Percentiles rank a stretch among this genome's conserved stretches.
phyloP scores from a whole-genome alignment of 2,113 vertebrate species.

The Paradoxurus hermaphroditus region DNA sequence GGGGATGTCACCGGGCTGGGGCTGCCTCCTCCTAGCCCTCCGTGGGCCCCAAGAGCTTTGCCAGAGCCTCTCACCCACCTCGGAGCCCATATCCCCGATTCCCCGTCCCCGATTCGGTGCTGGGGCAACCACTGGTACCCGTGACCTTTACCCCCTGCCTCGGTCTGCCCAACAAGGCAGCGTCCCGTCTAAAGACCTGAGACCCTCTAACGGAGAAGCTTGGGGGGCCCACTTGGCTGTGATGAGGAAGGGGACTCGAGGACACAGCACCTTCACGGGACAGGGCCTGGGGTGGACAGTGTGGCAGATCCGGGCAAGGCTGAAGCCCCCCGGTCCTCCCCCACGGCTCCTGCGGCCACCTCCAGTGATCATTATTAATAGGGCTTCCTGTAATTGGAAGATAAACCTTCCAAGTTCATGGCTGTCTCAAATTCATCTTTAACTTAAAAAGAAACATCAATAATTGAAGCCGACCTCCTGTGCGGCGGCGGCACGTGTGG shows the following conservation, averaged over 20 bases:
- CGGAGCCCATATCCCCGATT: not conserved
- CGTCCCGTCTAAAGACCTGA: not conserved
- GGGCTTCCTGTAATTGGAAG: conserved; percentile 48
- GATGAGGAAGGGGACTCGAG: not conserved
- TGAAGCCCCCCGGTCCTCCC: fast-evolving
- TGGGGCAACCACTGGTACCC: not conserved
- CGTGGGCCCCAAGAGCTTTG: fast-evolving
- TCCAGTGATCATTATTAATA: conserved; percentile 26
- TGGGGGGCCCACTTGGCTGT: not conserved
- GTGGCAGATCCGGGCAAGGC: fast-evolving
- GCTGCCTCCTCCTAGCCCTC: not conserved
- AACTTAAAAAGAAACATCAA: conserved; percentile 58
- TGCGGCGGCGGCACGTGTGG: not conserved
- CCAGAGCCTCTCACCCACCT: not conserved
- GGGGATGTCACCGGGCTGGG: too few species aligned
- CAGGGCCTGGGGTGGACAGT: not conserved
- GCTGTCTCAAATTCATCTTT: conserved; percentile 58
- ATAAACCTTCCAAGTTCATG: conserved; percentile 10
- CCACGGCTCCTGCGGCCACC: fast-evolving
- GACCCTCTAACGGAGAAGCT: fast-evolving
- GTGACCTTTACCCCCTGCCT: not conserved
- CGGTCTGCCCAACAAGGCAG: not conserved
- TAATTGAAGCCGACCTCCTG: not conserved
- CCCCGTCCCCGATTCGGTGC: not conserved
- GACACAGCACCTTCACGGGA: not conserved